These are phyloP conservation scores for Halictus quadricinctus DNA, from an alignment of 2,888 invertebrate genomes.

Conservation along the genomic window DNA sequence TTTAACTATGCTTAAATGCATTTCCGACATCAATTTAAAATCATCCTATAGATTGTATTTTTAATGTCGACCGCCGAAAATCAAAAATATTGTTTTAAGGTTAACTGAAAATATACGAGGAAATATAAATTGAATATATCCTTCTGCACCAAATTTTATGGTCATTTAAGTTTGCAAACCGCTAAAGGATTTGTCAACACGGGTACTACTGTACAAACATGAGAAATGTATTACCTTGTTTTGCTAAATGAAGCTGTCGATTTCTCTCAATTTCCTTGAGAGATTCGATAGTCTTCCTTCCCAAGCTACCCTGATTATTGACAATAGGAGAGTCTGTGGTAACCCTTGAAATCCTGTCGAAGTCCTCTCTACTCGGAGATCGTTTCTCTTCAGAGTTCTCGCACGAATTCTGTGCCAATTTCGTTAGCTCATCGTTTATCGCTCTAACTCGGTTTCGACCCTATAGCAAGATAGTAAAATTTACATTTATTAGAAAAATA, in stretches of 20 bases:
- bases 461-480: slow-evolving; percentile 71
- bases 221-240: slow-evolving; percentile 88
- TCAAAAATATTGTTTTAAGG: not conserved
- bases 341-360: slow-evolving; percentile 94
- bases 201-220: not conserved
- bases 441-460: slow-evolving; percentile 86
- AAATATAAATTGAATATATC: not conserved
- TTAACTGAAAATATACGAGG: not conserved
- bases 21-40: no score
- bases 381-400: slow-evolving; percentile 77
- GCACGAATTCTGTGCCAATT: slow-evolving; percentile 75
- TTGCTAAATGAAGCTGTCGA: slow-evolving; percentile 92
- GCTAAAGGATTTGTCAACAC: not conserved
- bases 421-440: slow-evolving; percentile 87
- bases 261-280: slow-evolving; percentile 95
- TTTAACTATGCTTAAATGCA: no score
- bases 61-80: not conserved
- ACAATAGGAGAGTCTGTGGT: slow-evolving; percentile 91
- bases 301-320: slow-evolving; percentile 86
- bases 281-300: slow-evolving; percentile 92
- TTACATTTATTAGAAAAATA: not conserved
- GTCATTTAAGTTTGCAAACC: not conserved
- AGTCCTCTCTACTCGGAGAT: slow-evolving; percentile 92
- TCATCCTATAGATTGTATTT: not conserved
- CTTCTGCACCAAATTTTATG: not conserved